Evolutionary conservation across 2,888 invertebrate genomes (phyloP).

Genomic region (Sycophila texana): DNA sequence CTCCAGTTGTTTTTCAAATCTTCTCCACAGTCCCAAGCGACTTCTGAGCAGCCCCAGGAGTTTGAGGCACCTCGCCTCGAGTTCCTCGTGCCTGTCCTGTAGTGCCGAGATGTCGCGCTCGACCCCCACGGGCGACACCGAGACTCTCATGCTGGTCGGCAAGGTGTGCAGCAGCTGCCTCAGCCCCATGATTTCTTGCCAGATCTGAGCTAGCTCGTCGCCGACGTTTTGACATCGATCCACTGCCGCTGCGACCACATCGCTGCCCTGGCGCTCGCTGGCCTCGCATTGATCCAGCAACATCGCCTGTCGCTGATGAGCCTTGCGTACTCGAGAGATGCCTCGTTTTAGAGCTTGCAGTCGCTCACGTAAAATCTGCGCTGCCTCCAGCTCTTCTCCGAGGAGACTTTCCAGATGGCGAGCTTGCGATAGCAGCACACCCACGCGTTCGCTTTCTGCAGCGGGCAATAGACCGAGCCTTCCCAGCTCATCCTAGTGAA

Average conservation of each 20-base stretch:
- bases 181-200: constrained; percentile 87
- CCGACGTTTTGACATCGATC: constrained; percentile 84
- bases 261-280: constrained; percentile 85
- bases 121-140: constrained; percentile 86
- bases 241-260: constrained; percentile 86
- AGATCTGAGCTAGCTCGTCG: constrained; percentile 83
- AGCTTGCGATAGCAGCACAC: constrained; percentile 83
- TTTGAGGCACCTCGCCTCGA: constrained; percentile 84
- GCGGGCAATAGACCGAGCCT: constrained; percentile 85
- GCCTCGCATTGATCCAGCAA: constrained; percentile 84
- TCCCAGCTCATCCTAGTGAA: constrained; percentile 88
- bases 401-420: constrained; percentile 84
- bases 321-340: constrained; percentile 82
- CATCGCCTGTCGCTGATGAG: constrained; percentile 78
- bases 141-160: constrained; percentile 85
- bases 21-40: constrained; percentile 84
- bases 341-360: constrained; percentile 85
- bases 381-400: constrained; percentile 86
- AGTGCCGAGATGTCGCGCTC: constrained; percentile 86
- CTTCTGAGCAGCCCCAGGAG: constrained; percentile 82
- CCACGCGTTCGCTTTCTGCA: constrained; percentile 86
- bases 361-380: constrained; percentile 84
- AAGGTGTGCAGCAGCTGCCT: constrained; percentile 87
- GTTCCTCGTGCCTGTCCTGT: constrained; percentile 84
- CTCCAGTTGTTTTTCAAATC: constrained; percentile 87